These are phyloP conservation scores for Pachyrhynchus sulphureomaculatus DNA, from an alignment of 1,140 invertebrate genomes.

Conservation along the genomic window DNA sequence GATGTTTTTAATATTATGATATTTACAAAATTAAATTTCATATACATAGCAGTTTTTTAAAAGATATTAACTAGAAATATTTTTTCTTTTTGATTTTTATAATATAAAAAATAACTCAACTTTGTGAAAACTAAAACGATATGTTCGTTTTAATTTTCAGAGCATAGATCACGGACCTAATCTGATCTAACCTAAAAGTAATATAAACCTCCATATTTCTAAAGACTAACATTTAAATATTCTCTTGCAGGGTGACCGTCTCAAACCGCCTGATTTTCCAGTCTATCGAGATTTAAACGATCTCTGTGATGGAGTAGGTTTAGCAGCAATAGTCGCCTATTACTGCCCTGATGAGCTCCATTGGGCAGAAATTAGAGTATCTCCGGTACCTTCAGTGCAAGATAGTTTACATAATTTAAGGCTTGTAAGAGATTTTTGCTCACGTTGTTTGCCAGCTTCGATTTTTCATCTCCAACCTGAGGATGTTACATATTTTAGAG, in stretches of 20 bases:
- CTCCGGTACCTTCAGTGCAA: conserved; percentile 61
- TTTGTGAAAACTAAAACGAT: too few species aligned
- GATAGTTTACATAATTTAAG: conserved; percentile 94
- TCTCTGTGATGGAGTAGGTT: conserved; percentile 87
- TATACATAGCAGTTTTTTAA: too few species aligned
- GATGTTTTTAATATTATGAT: too few species aligned
- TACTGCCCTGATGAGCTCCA: conserved; percentile 90
- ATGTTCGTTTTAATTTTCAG: too few species aligned
- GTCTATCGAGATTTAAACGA: conserved; percentile 65
- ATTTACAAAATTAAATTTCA: too few species aligned
- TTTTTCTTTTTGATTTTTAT: too few species aligned
- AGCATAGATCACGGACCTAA: too few species aligned
- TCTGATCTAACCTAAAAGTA: too few species aligned
- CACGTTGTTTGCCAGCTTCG: conserved; percentile 78
- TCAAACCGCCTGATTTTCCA: conserved; percentile 54
- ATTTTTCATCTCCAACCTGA: conserved; percentile 95
- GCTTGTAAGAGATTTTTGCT: conserved; percentile 86
- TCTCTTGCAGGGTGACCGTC: conserved; percentile 48
- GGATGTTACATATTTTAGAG: conserved; percentile 93
- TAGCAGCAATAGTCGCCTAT: conserved; percentile 87
- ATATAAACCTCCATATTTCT: too few species aligned
- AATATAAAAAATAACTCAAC: too few species aligned
- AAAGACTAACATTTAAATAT: background rate
- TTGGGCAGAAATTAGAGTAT: conserved; percentile 57
- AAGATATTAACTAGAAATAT: too few species aligned